Percentiles rank a stretch among this genome's conserved stretches.
phyloP scores from a whole-genome alignment of 2,888 invertebrate species.

The Mycalesis mineus region DNA sequence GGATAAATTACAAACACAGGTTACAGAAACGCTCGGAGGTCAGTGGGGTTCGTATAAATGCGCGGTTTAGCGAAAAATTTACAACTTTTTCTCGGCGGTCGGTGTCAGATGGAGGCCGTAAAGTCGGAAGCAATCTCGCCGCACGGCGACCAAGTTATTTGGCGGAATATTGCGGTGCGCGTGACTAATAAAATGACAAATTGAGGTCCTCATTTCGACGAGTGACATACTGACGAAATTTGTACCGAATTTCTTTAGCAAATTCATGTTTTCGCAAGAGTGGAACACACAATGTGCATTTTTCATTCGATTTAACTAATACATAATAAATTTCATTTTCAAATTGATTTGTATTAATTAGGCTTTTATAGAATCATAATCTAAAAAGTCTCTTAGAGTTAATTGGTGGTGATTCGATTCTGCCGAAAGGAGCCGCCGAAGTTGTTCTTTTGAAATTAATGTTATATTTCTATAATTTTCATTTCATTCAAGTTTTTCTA shows the following conservation, averaged over 20 bases:
- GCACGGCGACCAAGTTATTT: constrained; percentile 62
- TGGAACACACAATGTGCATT: background rate
- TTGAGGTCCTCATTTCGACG: constrained; percentile 52
- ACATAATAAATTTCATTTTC: too few relatives aligned
- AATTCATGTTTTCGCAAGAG: background rate
- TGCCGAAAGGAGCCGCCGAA: too few relatives aligned
- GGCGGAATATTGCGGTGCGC: constrained; percentile 66
- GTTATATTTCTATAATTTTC: too few relatives aligned
- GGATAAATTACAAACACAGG: constrained; percentile 43
- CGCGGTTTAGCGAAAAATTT: constrained; percentile 71
- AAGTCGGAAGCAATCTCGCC: constrained; percentile 70
- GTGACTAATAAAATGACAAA: constrained; percentile 75
- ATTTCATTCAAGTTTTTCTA: too few relatives aligned
- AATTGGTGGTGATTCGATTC: too few relatives aligned
- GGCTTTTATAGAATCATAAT: too few relatives aligned
- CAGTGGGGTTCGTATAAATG: constrained; percentile 68
- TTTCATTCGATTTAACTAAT: too few relatives aligned
- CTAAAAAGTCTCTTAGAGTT: too few relatives aligned
- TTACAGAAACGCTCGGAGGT: constrained; percentile 49
- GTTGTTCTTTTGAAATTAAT: too few relatives aligned
- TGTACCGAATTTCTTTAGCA: constrained; percentile 35
- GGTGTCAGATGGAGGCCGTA: constrained; percentile 61
- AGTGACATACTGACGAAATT: constrained; percentile 44
- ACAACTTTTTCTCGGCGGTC: constrained; percentile 68
- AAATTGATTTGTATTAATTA: too few relatives aligned